Evolutionary conservation across 2,797 vertebrate genomes (phyloP), one percentile per base, ranked within the genome.

Genomic region (Enteromius anoplus): DNA sequence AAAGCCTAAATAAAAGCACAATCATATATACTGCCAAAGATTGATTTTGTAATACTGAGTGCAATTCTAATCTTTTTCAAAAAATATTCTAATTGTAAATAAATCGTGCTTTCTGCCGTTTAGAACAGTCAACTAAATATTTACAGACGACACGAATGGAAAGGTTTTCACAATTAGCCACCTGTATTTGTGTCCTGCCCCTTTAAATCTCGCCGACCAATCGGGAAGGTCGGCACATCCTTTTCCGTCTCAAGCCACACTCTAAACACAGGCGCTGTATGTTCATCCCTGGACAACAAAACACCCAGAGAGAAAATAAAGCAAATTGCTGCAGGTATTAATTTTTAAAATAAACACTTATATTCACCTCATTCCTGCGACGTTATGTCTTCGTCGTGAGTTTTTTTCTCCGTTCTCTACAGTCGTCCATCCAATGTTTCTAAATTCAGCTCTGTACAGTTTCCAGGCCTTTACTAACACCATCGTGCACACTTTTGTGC

Each of bases 201-300:
- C 81, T 83, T 83, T 83, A 83, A 70, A 78, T 83, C 12, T 26
- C 17, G 5, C 29, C 40, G 53, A 37, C 82, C 82, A 83, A 70
- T 83, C 40, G 1, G n/a, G 29, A 32, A 34, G 42, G 26, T 32
- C 2, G 4, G 10, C 29, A 26, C 75, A 34, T 49, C 75, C 75
- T 40, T 77, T 78, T 78, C 75, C 65, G 65, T 21, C 64, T 55
- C 21, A 45, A 29, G 47, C 49, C 12, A 65, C 51, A 55, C 78
- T 29, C 34, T n/a, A 47, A 68, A 40, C 7, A 66, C 82, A 21
- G 75, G 15, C 53, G 81, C 51, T 62, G 40, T 32, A 32, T 68
- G 45, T 21, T 65, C 64, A 32, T 58, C 60, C 71, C 71, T 75
- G 55, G 80, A 82, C 60, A 55, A 55, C 71, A 53, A 51, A 82